Base-by-base conservation (phyloP, 2,113 vertebrate genomes). In the Melospiza georgiana region DNA sequence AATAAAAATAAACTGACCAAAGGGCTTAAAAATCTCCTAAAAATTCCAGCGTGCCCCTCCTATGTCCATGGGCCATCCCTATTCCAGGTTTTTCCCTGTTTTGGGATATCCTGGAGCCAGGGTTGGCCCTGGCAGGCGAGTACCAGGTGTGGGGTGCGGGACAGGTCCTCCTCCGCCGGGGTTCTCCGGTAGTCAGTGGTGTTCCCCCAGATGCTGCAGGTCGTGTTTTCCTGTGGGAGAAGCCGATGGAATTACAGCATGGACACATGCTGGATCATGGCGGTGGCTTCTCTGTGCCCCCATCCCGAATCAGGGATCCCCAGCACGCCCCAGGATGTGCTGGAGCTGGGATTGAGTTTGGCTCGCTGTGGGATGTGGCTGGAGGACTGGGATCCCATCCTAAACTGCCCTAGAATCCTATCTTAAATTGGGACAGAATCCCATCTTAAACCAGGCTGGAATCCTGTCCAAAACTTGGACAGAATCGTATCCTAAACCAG, bases 401-500 rank as follows among this genome's bases (percentile, higher is more conserved):
- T 3, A 35, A 74, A 21, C 18, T 6, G 5, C 1, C 10, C 0
- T 5, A 1, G 18, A 39, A 59, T 41, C 39, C 39, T 41, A 41
- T 41, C 39, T 41, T 41, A 41, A 41, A 41, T 14, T 14, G 39
- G 39, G 39, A 41, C 39, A 41, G 39, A 41, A 41, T 48, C 21
- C 61, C 30, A 9, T 54, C 30, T 6, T 31, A 54, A 54, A 54
- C 16, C 4, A 2, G 10, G 52, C 6, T 2, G 0, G 10, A 31
- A 58, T 59, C 11, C 8, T 9, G 6, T 41, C 41, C 41, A 41
- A 41, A 41, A 41, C 14, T 41, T 41, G 41, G 13, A 41, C 13
- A 41, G 41, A 41, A 41, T 41, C 13, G 5, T 6, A 10, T 13
- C 14, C 33, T 4, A 44, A 44, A 35, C 10, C 0, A 0, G 0